Conservation (phyloP, 2,113 vertebrate genomes). For the Pteronura brasiliensis region DNA sequence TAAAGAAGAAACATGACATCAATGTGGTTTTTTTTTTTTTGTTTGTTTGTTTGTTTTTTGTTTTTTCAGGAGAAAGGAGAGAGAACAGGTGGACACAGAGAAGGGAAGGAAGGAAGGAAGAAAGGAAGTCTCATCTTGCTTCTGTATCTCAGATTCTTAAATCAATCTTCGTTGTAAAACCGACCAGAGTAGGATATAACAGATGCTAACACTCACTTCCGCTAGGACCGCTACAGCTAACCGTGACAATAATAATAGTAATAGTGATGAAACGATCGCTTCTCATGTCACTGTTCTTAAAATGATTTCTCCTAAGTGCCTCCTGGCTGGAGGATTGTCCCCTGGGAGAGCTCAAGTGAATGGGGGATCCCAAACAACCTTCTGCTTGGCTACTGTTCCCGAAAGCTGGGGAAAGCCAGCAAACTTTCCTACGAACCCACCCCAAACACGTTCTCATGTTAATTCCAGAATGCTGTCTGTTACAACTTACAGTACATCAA, state of each 20-base stretch:
- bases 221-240: neutral
- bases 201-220: neutral
- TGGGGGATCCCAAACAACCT: neutral
- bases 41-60: fast-evolving
- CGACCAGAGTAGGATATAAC: neutral
- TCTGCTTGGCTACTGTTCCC: neutral
- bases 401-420: constrained; percentile 43
- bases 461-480: constrained; percentile 49
- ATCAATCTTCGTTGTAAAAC: neutral
- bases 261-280: neutral
- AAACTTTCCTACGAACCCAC: neutral
- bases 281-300: neutral
- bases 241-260: neutral
- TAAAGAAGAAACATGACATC: neutral
- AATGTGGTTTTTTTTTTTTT: neutral
- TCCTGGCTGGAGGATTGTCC: neutral
- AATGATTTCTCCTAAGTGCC: neutral
- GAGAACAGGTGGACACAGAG: neutral
- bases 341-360: neutral
- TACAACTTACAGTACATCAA: neutral
- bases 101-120: neutral
- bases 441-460: neutral
- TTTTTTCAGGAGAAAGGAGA: neutral
- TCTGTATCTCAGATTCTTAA: neutral
- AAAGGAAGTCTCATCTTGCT: neutral